Percentiles rank a stretch among this genome's conserved stretches.
These are phyloP conservation scores for Acrocephalus arundinaceus DNA, from an alignment of 2,113 vertebrate genomes.

Conservation along the genomic window DNA sequence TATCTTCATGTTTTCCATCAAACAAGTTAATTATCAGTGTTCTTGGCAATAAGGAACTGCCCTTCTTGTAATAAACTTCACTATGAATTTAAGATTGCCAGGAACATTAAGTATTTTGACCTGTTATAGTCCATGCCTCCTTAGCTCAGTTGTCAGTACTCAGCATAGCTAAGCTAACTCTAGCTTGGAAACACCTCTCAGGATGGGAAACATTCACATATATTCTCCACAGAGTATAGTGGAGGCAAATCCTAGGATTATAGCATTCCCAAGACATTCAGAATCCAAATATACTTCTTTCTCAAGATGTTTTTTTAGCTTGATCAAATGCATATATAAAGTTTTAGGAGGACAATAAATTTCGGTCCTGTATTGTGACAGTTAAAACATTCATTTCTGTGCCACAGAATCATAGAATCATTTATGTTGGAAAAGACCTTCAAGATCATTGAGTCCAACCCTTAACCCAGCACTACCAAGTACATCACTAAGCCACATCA, in stretches of 20 bases:
- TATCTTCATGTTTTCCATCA: neutral
- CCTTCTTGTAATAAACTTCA: neutral
- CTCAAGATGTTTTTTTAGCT: neutral
- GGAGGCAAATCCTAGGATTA: neutral
- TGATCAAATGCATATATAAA: neutral
- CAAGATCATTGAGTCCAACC: neutral
- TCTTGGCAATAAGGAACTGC: neutral
- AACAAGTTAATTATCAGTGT: neutral
- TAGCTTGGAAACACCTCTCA: neutral
- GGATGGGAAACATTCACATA: neutral
- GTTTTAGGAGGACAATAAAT: neutral
- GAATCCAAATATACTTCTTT: neutral
- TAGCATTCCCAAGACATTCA: neutral
- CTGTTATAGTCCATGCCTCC: neutral
- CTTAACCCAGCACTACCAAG: neutral
- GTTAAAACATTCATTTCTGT: neutral
- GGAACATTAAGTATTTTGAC: neutral
- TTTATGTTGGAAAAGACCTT: neutral
- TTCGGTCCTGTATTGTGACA: neutral
- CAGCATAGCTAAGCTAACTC: neutral
- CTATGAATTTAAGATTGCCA: conserved; percentile 5
- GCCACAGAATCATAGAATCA: neutral
- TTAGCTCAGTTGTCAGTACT: neutral
- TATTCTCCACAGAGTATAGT: neutral
- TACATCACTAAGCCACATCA: neutral